A percentile compares a stretch with the other conserved stretches of the same genome.
Evolutionary conservation across 2,113 vertebrate genomes (phyloP).

Genomic region (Protomyctophum bolini): DNA sequence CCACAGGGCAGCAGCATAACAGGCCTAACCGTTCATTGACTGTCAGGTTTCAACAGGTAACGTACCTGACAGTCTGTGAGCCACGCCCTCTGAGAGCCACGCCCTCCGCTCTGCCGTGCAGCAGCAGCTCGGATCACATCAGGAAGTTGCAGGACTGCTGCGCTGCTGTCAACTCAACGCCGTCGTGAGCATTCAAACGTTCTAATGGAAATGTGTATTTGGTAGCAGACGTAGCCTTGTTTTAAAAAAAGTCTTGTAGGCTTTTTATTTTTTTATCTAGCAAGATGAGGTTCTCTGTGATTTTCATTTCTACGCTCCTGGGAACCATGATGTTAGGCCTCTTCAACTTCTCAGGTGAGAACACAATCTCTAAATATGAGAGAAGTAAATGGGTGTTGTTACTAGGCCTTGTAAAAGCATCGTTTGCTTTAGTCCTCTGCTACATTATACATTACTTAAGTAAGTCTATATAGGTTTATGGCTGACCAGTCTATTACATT

Average conservation of each 20-base stretch:
- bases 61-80: conserved; percentile 4
- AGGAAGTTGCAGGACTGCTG: conserved; percentile 66
- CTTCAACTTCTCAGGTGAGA: conserved; percentile 61
- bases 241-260: background rate
- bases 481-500: too few species aligned
- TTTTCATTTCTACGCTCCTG: conserved; percentile 27
- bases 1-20: background rate
- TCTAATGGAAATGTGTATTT: conserved; percentile 34
- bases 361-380: background rate
- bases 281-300: conserved; percentile 44
- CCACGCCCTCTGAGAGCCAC: conserved; percentile 63
- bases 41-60: conserved; percentile 74
- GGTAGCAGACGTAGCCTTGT: background rate
- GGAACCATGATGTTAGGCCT: conserved; percentile 39
- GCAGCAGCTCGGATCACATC: conserved; percentile 14
- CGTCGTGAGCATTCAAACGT: conserved; percentile 9
- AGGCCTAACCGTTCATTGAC: background rate
- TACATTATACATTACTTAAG: background rate
- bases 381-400: background rate
- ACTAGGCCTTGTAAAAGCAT: background rate
- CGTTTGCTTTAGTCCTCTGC: background rate
- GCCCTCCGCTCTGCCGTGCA: too few species aligned
- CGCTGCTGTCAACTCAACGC: conserved; percentile 19
- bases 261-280: background rate
- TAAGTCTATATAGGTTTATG: too few species aligned